phyloP scores from a whole-genome alignment of 2,797 vertebrate species.

The Botia almorhae region DNA sequence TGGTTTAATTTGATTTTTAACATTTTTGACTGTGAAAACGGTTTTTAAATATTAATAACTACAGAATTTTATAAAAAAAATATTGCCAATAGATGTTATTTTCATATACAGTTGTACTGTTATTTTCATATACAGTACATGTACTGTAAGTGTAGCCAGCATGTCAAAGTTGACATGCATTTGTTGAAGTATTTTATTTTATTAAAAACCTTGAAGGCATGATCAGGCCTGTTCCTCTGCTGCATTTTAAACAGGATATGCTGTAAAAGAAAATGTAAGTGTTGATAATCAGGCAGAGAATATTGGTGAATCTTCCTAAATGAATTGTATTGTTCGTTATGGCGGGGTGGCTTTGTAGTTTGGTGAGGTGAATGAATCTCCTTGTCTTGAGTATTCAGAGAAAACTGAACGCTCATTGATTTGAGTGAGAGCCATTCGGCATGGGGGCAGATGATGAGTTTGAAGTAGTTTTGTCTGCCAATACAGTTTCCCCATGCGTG shows the following conservation, averaged over 20 bases:
- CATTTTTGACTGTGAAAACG: too few relatives aligned
- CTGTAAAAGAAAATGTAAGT: conserved; percentile 56
- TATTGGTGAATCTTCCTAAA: conserved; percentile 45
- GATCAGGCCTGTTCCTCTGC: conserved; percentile 64
- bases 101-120: too few relatives aligned
- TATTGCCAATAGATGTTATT: too few relatives aligned
- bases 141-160: neutral
- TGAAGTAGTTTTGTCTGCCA: conserved; percentile 67
- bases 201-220: conserved; percentile 57
- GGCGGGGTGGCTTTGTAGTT: conserved; percentile 4
- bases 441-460: conserved; percentile 66
- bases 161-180: conserved; percentile 63
- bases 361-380: conserved; percentile 28
- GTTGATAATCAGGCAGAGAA: conserved; percentile 38
- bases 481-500: conserved; percentile 44
- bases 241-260: conserved; percentile 64
- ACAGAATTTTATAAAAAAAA: neutral
- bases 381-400: conserved; percentile 36
- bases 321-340: conserved; percentile 9
- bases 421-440: conserved; percentile 34
- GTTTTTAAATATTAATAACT: too few relatives aligned
- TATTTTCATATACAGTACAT: neutral
- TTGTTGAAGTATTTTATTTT: conserved; percentile 64
- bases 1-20: too few relatives aligned
- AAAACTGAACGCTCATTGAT: conserved; percentile 42